Percentiles rank a stretch among this genome's conserved stretches.
Conservation (phyloP, 2,888 invertebrate genomes). For the Gandaritis pyraliata region DNA sequence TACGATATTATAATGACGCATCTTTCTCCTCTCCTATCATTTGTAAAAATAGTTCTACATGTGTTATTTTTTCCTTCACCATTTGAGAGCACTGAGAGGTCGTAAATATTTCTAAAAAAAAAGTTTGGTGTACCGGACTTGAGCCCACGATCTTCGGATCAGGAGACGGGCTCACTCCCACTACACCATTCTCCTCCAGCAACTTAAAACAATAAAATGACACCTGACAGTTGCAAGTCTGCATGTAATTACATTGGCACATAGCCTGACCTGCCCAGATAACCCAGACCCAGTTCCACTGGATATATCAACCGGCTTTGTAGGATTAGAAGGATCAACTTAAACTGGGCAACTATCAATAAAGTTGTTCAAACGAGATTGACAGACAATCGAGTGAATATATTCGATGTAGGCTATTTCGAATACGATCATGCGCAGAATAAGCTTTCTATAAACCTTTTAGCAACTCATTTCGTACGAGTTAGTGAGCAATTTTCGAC, state of each 20-base stretch:
- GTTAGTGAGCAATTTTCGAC: no score
- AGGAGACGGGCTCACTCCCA: no score
- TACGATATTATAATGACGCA: neutral
- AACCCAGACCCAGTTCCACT: conserved; percentile 18
- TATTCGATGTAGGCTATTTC: conserved; percentile 29
- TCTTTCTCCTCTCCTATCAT: no score
- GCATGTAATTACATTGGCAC: conserved; percentile 34
- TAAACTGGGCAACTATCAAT: conserved; percentile 35
- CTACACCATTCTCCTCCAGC: neutral
- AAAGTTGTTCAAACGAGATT: conserved; percentile 40
- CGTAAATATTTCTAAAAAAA: no score
- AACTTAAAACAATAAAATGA: conserved; percentile 29
- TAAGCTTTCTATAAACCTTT: neutral
- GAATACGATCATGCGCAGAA: conserved; percentile 27
- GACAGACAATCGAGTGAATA: conserved; percentile 42
- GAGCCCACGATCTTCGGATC: no score
- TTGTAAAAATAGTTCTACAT: no score
- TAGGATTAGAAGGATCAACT: conserved; percentile 14
- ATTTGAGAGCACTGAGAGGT: no score
- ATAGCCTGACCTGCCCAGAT: conserved; percentile 19
- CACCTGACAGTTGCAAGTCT: conserved; percentile 33
- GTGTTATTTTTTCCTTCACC: no score
- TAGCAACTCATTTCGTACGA: no score
- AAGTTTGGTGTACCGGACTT: no score
- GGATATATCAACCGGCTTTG: conserved; percentile 2